These are phyloP conservation scores for Tapirus indicus DNA, from an alignment of 2,797 vertebrate genomes.

Conservation along the genomic window DNA sequence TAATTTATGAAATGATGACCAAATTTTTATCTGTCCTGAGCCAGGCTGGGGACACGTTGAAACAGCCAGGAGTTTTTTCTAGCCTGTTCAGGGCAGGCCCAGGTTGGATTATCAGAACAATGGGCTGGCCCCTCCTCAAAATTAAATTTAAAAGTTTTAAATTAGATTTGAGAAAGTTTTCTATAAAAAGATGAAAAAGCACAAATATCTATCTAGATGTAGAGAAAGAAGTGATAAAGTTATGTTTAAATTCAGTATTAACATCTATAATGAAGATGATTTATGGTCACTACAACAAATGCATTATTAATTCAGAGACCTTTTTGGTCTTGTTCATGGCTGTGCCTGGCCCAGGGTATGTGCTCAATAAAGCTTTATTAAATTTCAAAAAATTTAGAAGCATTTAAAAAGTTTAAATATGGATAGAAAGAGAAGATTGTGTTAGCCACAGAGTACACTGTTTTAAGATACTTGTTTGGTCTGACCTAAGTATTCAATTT, in stretches of 20 bases:
- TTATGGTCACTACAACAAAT: not conserved
- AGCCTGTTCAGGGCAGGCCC: not conserved
- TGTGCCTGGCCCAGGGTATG: not conserved
- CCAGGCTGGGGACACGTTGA: not conserved
- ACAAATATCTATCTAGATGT: not conserved
- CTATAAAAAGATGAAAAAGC: conserved; percentile 5
- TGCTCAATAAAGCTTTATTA: conserved; percentile 26
- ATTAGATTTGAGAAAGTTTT: conserved; percentile 15
- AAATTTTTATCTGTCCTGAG: not conserved
- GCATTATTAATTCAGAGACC: conserved; percentile 8
- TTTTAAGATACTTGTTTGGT: conserved; percentile 27
- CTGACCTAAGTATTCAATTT: not conserved
- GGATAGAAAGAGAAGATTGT: not conserved
- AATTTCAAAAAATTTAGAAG: conserved; percentile 38
- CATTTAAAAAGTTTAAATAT: conserved; percentile 1
- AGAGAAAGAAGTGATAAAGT: not conserved
- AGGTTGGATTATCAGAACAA: not conserved
- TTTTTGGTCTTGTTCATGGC: not conserved
- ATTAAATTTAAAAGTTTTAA: conserved; percentile 18
- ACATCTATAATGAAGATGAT: not conserved
- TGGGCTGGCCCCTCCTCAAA: not conserved
- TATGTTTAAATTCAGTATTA: conserved; percentile 33
- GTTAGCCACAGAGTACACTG: not conserved
- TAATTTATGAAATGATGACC: not conserved
- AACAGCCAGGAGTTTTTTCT: not conserved